These are phyloP conservation scores for Piprites chloris DNA, from an alignment of 2,113 vertebrate species.

Conservation along the genomic window DNA sequence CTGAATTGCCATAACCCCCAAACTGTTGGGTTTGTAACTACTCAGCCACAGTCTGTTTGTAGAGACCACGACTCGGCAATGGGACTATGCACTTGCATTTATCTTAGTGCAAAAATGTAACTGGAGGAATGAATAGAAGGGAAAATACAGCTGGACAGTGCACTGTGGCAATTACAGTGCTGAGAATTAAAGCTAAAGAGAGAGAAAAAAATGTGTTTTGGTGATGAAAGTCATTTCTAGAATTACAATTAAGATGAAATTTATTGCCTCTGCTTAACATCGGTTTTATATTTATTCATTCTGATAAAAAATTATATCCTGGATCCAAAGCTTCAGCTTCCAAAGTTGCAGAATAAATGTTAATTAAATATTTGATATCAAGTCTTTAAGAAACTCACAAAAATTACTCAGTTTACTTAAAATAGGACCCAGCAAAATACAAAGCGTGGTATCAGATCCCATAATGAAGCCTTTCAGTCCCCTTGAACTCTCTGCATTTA, in stretches of 20 bases:
- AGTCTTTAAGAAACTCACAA: background rate
- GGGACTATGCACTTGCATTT: background rate
- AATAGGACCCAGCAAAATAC: background rate
- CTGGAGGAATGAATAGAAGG: background rate
- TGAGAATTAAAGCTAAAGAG: background rate
- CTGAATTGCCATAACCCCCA: background rate
- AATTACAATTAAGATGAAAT: conserved; percentile 26
- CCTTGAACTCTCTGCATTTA: background rate
- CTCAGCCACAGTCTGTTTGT: background rate
- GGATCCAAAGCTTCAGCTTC: background rate
- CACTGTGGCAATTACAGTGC: background rate
- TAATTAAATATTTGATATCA: conserved; percentile 12
- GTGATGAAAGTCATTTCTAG: conserved; percentile 4
- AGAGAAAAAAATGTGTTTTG: background rate
- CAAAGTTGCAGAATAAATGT: background rate
- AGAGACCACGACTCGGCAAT: background rate
- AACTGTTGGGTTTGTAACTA: background rate
- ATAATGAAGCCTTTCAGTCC: background rate
- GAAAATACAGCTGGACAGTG: background rate
- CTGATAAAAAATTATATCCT: conserved; percentile 28
- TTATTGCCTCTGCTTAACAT: conserved; percentile 16
- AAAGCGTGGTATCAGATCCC: background rate
- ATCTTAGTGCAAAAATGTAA: background rate
- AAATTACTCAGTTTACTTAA: conserved; percentile 8
- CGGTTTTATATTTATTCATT: conserved; percentile 24